Evolutionary conservation across 2,113 vertebrate genomes (phyloP).

Genomic region (Neodon shergylaensis): DNA sequence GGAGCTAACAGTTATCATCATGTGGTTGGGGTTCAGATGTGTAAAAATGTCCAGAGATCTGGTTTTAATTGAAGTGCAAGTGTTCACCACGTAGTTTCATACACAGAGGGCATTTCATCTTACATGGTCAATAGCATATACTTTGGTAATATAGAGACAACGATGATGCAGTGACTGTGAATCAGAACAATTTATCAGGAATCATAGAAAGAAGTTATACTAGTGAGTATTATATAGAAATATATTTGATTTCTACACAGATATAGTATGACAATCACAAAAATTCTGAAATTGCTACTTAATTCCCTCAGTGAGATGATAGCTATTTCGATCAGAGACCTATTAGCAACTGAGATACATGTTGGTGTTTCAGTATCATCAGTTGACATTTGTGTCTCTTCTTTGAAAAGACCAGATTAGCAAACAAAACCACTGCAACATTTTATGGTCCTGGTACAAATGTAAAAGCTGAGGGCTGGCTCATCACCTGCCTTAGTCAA

Average conservation of each 20-base stretch:
- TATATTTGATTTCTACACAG: neutral
- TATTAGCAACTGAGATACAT: constrained; percentile 46
- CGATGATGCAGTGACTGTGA: constrained; percentile 23
- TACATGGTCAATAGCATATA: constrained; percentile 50
- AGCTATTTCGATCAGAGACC: constrained; percentile 9
- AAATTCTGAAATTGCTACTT: constrained; percentile 19
- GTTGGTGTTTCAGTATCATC: constrained; percentile 21
- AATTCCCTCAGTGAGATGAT: constrained; percentile 32
- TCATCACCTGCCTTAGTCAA: neutral
- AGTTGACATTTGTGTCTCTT: constrained; percentile 52
- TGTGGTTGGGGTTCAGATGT: constrained; percentile 66
- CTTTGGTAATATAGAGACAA: constrained; percentile 40
- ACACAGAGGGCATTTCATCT: constrained; percentile 47
- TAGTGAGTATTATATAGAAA: neutral
- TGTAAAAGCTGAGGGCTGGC: constrained; percentile 63
- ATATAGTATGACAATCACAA: neutral
- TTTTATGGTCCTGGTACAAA: constrained; percentile 44
- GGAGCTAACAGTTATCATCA: constrained; percentile 58
- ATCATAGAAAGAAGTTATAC: neutral
- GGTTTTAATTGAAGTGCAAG: constrained; percentile 67
- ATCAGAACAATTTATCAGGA: neutral
- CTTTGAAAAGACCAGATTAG: constrained; percentile 56
- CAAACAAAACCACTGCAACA: constrained; percentile 12
- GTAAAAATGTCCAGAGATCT: constrained; percentile 70
- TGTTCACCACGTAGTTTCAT: constrained; percentile 8